Conservation (phyloP, 2,113 vertebrate genomes). For the Crotophaga sulcirostris region DNA sequence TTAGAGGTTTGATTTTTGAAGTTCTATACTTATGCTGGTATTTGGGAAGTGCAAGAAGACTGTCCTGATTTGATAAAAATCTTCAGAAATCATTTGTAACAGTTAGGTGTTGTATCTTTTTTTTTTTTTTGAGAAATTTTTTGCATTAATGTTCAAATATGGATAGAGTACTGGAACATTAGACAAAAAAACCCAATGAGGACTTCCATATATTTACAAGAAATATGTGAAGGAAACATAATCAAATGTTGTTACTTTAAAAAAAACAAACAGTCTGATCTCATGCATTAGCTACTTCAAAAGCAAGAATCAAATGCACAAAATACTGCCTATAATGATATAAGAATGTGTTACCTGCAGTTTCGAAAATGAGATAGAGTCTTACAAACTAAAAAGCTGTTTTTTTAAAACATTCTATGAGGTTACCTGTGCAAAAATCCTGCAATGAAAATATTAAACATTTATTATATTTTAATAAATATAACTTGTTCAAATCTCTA, state of each 20-base stretch:
- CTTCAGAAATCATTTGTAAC: background rate
- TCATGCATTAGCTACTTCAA: background rate
- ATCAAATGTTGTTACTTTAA: background rate
- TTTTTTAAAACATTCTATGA: background rate
- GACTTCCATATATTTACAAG: background rate
- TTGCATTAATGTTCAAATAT: background rate
- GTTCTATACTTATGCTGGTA: background rate
- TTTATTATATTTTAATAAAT: background rate
- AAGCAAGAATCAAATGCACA: background rate
- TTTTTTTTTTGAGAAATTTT: background rate
- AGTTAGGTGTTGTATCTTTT: background rate
- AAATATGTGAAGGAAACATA: background rate
- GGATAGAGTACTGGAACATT: background rate
- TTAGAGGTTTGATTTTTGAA: background rate
- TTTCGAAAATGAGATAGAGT: background rate
- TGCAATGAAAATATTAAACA: background rate
- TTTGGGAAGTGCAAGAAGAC: background rate
- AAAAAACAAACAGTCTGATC: background rate
- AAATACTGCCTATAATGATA: background rate
- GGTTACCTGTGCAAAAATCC: background rate
- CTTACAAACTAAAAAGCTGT: background rate
- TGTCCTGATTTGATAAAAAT: background rate
- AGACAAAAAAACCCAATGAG: background rate
- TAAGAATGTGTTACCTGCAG: rapidly evolving
- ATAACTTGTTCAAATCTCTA: background rate